These are phyloP conservation scores for Podabrus alpinus DNA, from an alignment of 2,888 invertebrate genomes.

Conservation along the genomic window DNA sequence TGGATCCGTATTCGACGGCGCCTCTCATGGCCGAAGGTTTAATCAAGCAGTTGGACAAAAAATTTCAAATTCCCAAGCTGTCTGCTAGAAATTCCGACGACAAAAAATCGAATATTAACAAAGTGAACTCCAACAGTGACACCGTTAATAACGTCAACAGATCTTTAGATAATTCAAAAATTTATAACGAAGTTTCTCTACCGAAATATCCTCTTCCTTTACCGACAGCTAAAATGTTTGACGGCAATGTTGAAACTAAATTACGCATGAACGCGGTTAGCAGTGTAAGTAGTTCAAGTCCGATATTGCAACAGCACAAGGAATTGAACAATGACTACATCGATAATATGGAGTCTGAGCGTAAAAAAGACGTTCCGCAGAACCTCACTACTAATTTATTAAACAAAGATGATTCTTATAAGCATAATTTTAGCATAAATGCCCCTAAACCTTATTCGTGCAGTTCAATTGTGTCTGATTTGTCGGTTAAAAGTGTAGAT, in stretches of 20 bases:
- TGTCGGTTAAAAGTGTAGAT: slow-evolving; percentile 54
- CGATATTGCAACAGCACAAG: slow-evolving; percentile 13
- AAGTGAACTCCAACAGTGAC: slow-evolving; percentile 32
- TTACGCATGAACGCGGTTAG: slow-evolving; percentile 41
- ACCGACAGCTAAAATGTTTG: slow-evolving; percentile 47
- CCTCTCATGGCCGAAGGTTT: slow-evolving; percentile 71
- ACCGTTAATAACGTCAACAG: slow-evolving; percentile 44
- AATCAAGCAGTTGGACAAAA: slow-evolving; percentile 79
- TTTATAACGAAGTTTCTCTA: slow-evolving; percentile 42
- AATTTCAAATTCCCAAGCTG: slow-evolving; percentile 86
- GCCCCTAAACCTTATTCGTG: slow-evolving; percentile 42
- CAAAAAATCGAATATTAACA: slow-evolving; percentile 54
- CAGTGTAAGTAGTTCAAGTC: slow-evolving; percentile 24
- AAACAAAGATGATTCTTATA: slow-evolving; percentile 44
- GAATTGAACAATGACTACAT: slow-evolving; percentile 11
- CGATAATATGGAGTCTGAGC: slow-evolving; percentile 37
- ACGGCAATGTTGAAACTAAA: slow-evolving; percentile 49
- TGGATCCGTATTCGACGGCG: slow-evolving; percentile 66
- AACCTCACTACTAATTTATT: slow-evolving; percentile 40
- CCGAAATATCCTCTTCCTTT: slow-evolving; percentile 49
- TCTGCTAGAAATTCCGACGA: slow-evolving; percentile 58
- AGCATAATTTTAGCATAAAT: slow-evolving; percentile 41
- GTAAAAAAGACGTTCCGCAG: slow-evolving; percentile 44
- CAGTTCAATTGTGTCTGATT: slow-evolving; percentile 32
- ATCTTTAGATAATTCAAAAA: slow-evolving; percentile 46